Conservation (phyloP, 2,888 invertebrate species). For the Allophyes oxyacanthae region DNA sequence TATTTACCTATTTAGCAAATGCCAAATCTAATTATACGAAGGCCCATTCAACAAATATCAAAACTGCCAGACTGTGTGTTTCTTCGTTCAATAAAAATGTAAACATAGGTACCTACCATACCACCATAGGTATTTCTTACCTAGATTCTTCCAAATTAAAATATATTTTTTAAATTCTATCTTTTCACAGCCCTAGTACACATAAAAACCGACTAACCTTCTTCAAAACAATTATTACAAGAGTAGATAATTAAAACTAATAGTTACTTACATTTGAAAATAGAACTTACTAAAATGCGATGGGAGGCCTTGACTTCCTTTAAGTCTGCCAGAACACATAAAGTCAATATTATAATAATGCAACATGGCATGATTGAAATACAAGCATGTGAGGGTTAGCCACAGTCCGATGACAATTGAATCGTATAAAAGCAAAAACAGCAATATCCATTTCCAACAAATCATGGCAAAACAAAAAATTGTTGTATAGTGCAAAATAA, state of each 20-base stretch:
- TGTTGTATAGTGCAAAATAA: too few relatives aligned
- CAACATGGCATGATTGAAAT: constrained; percentile 18
- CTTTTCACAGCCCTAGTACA: background rate
- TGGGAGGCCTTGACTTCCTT: constrained; percentile 33
- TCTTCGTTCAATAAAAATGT: too few relatives aligned
- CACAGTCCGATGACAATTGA: constrained; percentile 27
- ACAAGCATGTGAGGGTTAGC: constrained; percentile 10
- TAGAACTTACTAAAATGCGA: constrained; percentile 39
- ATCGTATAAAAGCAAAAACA: too few relatives aligned
- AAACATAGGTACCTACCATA: too few relatives aligned
- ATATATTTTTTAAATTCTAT: background rate
- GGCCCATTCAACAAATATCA: too few relatives aligned
- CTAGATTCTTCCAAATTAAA: too few relatives aligned
- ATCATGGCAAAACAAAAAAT: too few relatives aligned
- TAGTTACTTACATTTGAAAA: constrained; percentile 34
- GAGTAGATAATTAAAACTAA: constrained; percentile 12
- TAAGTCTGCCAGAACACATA: constrained; percentile 44
- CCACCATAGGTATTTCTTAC: too few relatives aligned
- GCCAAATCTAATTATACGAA: too few relatives aligned
- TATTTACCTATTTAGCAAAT: too few relatives aligned
- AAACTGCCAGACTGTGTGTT: too few relatives aligned
- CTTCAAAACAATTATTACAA: constrained; percentile 7
- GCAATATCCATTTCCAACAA: too few relatives aligned
- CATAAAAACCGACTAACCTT: constrained; percentile 3
- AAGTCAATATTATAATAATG: constrained; percentile 30